A percentile compares a stretch with the other conserved stretches of the same genome.
phyloP scores from a whole-genome alignment of 2,113 vertebrate species.

The Ceratotherium simum region DNA sequence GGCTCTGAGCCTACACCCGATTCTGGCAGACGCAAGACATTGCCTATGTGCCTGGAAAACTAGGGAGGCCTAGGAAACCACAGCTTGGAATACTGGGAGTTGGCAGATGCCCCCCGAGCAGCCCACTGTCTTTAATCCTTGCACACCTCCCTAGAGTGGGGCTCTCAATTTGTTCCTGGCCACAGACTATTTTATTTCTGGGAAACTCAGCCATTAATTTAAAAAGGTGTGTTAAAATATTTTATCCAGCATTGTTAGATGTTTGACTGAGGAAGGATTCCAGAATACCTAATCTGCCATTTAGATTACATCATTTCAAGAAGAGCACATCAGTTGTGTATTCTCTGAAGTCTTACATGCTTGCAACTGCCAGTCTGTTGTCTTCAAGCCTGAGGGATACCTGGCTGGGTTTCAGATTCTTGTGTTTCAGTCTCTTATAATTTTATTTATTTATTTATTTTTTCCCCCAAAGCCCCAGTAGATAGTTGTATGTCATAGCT shows the following conservation, averaged over 20 bases:
- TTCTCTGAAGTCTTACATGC: neutral
- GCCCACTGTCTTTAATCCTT: neutral
- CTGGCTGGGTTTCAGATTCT: neutral
- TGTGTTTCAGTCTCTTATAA: too few relatives aligned
- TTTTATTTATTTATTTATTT: too few relatives aligned
- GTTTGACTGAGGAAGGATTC: neutral
- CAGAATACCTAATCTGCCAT: neutral
- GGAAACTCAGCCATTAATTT: neutral
- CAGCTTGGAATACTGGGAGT: neutral
- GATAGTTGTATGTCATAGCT: too few relatives aligned
- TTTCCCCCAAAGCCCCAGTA: too few relatives aligned
- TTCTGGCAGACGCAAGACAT: neutral
- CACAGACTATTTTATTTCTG: slow-evolving; percentile 18
- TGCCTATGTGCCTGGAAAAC: neutral
- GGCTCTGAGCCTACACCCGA: neutral
- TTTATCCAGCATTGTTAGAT: neutral
- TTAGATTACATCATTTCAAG: neutral
- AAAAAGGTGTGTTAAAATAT: neutral
- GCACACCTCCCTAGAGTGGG: neutral
- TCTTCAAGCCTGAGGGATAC: neutral
- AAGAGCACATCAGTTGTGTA: neutral
- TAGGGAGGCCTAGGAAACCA: neutral
- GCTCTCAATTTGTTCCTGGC: neutral
- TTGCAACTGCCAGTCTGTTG: neutral
- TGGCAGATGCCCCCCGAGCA: neutral